phyloP scores from a whole-genome alignment of 2,113 vertebrate genomes.

The Atlantisia rogersi region DNA sequence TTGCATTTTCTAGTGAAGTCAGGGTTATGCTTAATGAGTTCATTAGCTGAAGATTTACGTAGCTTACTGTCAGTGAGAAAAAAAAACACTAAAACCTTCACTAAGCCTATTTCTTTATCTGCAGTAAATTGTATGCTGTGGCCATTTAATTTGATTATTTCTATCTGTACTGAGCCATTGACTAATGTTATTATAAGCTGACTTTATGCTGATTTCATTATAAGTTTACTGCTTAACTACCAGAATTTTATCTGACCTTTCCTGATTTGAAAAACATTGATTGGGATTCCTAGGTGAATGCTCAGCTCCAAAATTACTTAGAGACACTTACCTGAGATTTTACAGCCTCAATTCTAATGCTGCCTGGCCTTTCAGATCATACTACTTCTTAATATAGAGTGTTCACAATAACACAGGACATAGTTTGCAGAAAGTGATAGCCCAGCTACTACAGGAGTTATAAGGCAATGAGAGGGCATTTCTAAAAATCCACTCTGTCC shows the following conservation, averaged over 20 bases:
- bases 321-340: not conserved
- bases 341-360: not conserved
- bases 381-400: not conserved
- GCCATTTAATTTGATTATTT: constrained; percentile 30
- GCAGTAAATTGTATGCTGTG: not conserved
- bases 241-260: not conserved
- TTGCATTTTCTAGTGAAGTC: constrained; percentile 1
- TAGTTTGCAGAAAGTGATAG: not conserved
- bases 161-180: not conserved
- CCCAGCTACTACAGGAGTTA: not conserved
- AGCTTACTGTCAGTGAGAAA: not conserved
- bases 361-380: not conserved
- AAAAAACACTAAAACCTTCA: not conserved
- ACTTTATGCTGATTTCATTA: not conserved
- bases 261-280: not conserved
- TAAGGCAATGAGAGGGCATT: not conserved
- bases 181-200: not conserved
- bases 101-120: constrained; percentile 15
- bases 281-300: not conserved
- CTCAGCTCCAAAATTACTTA: not conserved
- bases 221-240: not conserved
- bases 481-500: not conserved
- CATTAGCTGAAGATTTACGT: not conserved
- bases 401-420: not conserved
- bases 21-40: not conserved